phyloP scores from a whole-genome alignment of 2,888 invertebrate species.

The Mesochorus sp. region DNA sequence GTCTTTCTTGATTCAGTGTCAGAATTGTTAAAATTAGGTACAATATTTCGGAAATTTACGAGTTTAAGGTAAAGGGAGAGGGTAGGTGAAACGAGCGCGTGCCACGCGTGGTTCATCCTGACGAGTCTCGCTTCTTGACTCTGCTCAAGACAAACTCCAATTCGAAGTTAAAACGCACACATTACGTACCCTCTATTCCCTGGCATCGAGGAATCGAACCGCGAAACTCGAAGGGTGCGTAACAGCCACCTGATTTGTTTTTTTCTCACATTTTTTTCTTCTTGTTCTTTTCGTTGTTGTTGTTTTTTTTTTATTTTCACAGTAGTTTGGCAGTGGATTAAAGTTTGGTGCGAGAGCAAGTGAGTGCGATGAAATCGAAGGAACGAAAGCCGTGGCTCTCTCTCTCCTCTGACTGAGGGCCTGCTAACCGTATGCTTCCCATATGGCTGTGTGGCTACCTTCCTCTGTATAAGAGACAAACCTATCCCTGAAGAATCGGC shows the following conservation, averaged over 20 bases:
- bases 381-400: slow-evolving; percentile 52
- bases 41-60: background rate
- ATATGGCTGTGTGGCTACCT: slow-evolving; percentile 77
- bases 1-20: too few species aligned
- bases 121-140: background rate
- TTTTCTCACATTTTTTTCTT: slow-evolving; percentile 18
- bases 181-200: background rate
- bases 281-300: slow-evolving; percentile 38
- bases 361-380: slow-evolving; percentile 37
- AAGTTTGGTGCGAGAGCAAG: slow-evolving; percentile 71
- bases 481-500: slow-evolving; percentile 53
- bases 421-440: slow-evolving; percentile 82
- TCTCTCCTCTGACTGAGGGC: slow-evolving; percentile 63
- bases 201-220: slow-evolving; percentile 22
- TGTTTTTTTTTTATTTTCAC: slow-evolving; percentile 71
- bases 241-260: slow-evolving; percentile 57
- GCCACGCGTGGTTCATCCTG: slow-evolving; percentile 34
- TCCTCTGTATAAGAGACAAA: slow-evolving; percentile 66
- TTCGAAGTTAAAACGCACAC: slow-evolving; percentile 4
- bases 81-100: slow-evolving; percentile 43
- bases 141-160: background rate
- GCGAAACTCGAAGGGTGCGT: slow-evolving; percentile 38
- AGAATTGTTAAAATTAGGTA: too few species aligned
- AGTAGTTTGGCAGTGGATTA: slow-evolving; percentile 81
- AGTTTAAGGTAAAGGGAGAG: background rate